Conservation (phyloP, 2,888 invertebrate genomes). For the Seira musarum region DNA sequence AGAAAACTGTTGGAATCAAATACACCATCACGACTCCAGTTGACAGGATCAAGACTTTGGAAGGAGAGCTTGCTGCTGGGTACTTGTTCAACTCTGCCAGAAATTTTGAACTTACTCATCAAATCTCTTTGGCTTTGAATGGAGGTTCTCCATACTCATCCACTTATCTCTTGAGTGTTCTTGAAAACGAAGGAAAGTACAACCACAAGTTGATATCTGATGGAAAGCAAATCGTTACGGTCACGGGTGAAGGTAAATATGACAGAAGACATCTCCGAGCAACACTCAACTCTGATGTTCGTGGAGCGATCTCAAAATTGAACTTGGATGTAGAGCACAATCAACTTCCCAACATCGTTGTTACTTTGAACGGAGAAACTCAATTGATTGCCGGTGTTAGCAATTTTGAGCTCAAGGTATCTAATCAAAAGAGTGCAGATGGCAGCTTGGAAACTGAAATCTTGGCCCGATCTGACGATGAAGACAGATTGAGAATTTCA, state of each 20-base stretch:
- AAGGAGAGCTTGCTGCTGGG: conserved; percentile 49
- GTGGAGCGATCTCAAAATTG: conserved; percentile 56
- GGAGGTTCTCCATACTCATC: conserved; percentile 55
- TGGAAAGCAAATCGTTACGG: conserved; percentile 48
- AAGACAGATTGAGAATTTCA: conserved; percentile 48
- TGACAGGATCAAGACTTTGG: conserved; percentile 46
- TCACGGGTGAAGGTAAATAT: conserved; percentile 56
- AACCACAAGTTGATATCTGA: conserved; percentile 50
- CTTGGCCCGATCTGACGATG: conserved; percentile 36
- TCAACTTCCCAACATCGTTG: conserved; percentile 55
- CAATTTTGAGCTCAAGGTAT: conserved; percentile 59
- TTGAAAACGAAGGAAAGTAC: conserved; percentile 64
- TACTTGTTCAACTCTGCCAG: conserved; percentile 57
- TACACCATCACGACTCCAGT: conserved; percentile 65
- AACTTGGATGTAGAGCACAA: conserved; percentile 62
- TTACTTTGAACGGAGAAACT: conserved; percentile 53
- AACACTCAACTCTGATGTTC: conserved; percentile 48
- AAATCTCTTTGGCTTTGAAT: conserved; percentile 57
- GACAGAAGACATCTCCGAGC: conserved; percentile 42
- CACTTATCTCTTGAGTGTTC: conserved; percentile 49
- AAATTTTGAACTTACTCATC: conserved; percentile 64
- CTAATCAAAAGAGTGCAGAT: conserved; percentile 51
- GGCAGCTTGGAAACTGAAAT: conserved; percentile 56
- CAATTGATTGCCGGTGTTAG: conserved; percentile 20
- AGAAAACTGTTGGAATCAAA: conserved; percentile 61